Evolutionary conservation across 2,888 invertebrate genomes (phyloP).

Genomic region (Panopea generosa): DNA sequence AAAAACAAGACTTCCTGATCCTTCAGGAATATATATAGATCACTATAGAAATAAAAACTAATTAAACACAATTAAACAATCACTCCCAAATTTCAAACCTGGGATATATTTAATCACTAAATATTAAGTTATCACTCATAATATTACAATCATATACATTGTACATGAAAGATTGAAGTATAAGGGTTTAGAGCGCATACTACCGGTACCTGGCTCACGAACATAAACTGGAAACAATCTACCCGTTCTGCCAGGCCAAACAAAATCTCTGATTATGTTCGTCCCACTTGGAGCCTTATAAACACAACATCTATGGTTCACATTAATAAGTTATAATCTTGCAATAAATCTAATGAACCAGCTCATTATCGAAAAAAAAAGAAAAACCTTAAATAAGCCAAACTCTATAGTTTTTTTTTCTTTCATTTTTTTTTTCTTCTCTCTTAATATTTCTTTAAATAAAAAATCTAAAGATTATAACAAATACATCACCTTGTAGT

Average conservation of each 20-base stretch:
- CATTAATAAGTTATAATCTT: too few relatives aligned
- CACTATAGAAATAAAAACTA: conserved; percentile 14
- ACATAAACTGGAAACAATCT: conserved; percentile 60
- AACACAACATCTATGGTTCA: too few relatives aligned
- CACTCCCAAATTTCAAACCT: conserved; percentile 27
- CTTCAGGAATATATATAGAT: conserved; percentile 16
- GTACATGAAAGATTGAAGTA: conserved; percentile 44
- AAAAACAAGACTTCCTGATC: conserved; percentile 20
- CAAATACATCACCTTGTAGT: too few relatives aligned
- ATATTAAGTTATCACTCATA: conserved; percentile 10
- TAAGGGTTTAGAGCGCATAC: conserved; percentile 11
- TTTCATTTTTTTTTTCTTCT: too few relatives aligned
- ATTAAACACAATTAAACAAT: conserved; percentile 13
- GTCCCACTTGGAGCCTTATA: not conserved
- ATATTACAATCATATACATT: conserved; percentile 4
- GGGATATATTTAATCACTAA: conserved; percentile 16
- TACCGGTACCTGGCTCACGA: conserved; percentile 61
- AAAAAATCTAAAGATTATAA: too few relatives aligned
- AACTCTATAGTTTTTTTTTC: too few relatives aligned
- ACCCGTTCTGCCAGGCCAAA: conserved; percentile 56
- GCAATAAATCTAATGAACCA: too few relatives aligned
- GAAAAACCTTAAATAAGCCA: too few relatives aligned
- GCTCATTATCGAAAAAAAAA: too few relatives aligned
- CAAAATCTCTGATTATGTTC: conserved; percentile 11
- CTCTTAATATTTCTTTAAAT: too few relatives aligned